Base-by-base conservation (phyloP, 1,140 invertebrate genomes). In the Leptinotarsa defecta region DNA sequence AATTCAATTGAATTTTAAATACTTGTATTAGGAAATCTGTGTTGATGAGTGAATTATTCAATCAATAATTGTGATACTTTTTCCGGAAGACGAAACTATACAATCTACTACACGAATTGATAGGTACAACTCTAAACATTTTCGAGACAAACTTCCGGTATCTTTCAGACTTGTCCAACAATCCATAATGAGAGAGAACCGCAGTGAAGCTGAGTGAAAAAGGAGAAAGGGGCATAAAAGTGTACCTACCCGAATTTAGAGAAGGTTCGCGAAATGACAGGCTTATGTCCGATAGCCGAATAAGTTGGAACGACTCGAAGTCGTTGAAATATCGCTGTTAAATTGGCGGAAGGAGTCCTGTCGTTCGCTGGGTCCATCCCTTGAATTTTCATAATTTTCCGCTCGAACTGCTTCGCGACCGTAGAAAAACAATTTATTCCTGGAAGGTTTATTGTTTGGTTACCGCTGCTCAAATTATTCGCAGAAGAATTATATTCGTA, bases 301-400 rank as follows among this genome's bases (percentile, higher is more conserved):
- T 80, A 80, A 79, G 79, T 76, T 65, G 69, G 69, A 71, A 48
- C 22, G 72, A 64, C 72, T 43, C 71, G 72, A 79, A 49, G 71
- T 74, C 76, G 67, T 73, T 76, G 74, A 77, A 81, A 79, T 81
- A 79, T 77, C 79, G 74, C 64, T 79, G 79, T 81, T 81, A 81
- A 81, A 81, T 81, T 81, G 79, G 78, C 78, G 78, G 78, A 81
- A 81, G 72, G 63, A 74, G 73, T 74, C 62, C 70, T 69, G 19
- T 48, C 52, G 69, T 48, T 61, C 22, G 72, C 48, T 65, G 67
- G 74, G 74, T 19, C 71, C 65, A 61, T 70, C 76, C 74, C 77
- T 79, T 81, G 73, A 79, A 81, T 81, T 81, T 81, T 81, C 79
- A 81, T 81, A 81, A 81, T 81, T 81, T 81, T 81, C 78, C 78